phyloP scores from a whole-genome alignment of 2,888 invertebrate species.

The Scaptomyza caliginosa region DNA sequence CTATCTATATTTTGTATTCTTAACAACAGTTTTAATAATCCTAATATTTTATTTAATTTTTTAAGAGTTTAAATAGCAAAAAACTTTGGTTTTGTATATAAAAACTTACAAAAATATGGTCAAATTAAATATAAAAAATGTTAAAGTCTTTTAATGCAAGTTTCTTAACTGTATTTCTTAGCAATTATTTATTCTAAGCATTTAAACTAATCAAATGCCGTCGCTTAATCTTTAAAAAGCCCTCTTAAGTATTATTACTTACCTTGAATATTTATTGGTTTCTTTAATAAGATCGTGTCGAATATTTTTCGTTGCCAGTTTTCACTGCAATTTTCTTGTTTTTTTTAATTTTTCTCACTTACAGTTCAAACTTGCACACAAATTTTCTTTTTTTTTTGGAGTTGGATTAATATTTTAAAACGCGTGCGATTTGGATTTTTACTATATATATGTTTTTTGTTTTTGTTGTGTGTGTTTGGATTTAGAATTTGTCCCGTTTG shows the following conservation, averaged over 20 bases:
- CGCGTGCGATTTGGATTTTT: conserved; percentile 7
- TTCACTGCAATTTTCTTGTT: not conserved
- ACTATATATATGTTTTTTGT: conserved; percentile 9
- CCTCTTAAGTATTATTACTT: no score
- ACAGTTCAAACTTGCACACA: conserved; percentile 13
- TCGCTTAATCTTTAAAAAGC: not conserved
- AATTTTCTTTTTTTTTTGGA: conserved; percentile 15
- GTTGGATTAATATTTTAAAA: conserved; percentile 20
- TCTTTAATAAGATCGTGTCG: not conserved
- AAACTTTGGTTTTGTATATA: no score
- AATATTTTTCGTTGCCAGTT: not conserved
- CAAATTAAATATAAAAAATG: no score
- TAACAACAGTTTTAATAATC: no score
- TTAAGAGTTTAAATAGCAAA: no score
- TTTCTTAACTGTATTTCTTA: no score
- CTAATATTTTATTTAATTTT: no score
- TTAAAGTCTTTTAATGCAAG: no score
- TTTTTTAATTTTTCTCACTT: conserved; percentile 23
- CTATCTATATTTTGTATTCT: no score
- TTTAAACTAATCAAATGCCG: not conserved
- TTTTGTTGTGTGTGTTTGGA: conserved; percentile 40
- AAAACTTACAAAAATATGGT: no score
- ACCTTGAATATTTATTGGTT: no score
- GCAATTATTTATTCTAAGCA: no score
- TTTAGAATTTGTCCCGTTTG: conserved; percentile 39